Evolutionary conservation across 2,797 vertebrate genomes (phyloP).

Genomic region (Garrulus glandarius): DNA sequence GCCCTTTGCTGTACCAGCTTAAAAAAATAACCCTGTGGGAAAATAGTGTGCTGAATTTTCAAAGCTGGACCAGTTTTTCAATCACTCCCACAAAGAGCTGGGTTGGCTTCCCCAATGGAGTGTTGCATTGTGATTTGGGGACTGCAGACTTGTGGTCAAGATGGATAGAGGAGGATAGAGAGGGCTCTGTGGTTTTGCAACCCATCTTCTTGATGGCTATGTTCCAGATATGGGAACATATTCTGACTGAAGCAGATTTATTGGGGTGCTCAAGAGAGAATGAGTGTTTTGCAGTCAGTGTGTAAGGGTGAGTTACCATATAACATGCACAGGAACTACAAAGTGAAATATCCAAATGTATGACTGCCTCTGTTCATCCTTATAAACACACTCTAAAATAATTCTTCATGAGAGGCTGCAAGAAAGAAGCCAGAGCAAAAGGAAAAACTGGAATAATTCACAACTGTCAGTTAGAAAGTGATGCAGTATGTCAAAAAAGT

Average conservation of each 20-base stretch:
- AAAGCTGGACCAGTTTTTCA: not conserved
- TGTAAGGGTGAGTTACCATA: not conserved
- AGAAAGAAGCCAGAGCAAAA: conserved; percentile 7
- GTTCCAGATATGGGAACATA: not conserved
- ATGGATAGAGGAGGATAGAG: not conserved
- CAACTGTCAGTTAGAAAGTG: not conserved
- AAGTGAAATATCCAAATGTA: not conserved
- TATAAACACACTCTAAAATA: not conserved
- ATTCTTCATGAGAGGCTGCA: not conserved
- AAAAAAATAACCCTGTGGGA: not conserved
- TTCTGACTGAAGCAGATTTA: not conserved
- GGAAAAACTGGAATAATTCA: not conserved
- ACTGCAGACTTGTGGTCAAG: not conserved
- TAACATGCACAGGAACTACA: not conserved
- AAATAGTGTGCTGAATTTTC: not conserved
- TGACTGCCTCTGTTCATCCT: not conserved
- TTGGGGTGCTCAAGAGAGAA: not conserved
- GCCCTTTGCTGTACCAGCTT: not conserved
- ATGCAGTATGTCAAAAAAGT: not conserved
- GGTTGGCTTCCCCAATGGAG: rapidly evolving
- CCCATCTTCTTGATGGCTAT: not conserved
- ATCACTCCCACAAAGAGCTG: not conserved
- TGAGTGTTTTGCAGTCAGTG: not conserved
- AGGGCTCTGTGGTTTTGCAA: not conserved
- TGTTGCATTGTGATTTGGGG: not conserved